Evolutionary conservation across 2,888 invertebrate genomes (phyloP).

Genomic region (Amphipyra tragopoginis): DNA sequence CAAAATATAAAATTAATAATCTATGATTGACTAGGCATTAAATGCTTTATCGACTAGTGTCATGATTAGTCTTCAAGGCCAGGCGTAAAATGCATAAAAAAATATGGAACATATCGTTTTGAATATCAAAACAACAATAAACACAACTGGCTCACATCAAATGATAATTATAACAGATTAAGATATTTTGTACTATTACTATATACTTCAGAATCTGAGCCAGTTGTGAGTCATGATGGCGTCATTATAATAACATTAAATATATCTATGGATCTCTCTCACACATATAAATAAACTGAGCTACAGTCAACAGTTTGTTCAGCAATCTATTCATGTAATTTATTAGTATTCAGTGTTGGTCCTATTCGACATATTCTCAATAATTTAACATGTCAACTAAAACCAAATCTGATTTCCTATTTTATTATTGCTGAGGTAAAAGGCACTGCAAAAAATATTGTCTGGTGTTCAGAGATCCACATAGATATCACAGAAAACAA

Average conservation of each 20-base stretch:
- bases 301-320: conserved; percentile 43
- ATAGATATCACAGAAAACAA: conserved; percentile 73
- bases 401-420: conserved; percentile 40
- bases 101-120: conserved; percentile 56
- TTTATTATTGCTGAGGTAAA: conserved; percentile 61
- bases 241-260: conserved; percentile 30
- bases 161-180: conserved; percentile 53
- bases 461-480: conserved; percentile 74
- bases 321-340: conserved; percentile 36
- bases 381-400: conserved; percentile 48
- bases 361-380: conserved; percentile 45
- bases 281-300: conserved; percentile 50
- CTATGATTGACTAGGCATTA: conserved; percentile 57
- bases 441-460: conserved; percentile 82
- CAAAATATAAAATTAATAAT: conserved; percentile 52
- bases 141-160: conserved; percentile 72
- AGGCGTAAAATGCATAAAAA: conserved; percentile 76
- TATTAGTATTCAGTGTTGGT: conserved; percentile 40
- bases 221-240: conserved; percentile 55
- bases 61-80: conserved; percentile 69
- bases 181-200: conserved; percentile 65
- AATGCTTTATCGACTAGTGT: conserved; percentile 65
- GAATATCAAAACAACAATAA: conserved; percentile 59
- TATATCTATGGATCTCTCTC: conserved; percentile 68
- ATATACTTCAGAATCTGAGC: conserved; percentile 63